These are phyloP conservation scores for Leucophenga varia DNA, from an alignment of 1,140 invertebrate species.

Conservation along the genomic window DNA sequence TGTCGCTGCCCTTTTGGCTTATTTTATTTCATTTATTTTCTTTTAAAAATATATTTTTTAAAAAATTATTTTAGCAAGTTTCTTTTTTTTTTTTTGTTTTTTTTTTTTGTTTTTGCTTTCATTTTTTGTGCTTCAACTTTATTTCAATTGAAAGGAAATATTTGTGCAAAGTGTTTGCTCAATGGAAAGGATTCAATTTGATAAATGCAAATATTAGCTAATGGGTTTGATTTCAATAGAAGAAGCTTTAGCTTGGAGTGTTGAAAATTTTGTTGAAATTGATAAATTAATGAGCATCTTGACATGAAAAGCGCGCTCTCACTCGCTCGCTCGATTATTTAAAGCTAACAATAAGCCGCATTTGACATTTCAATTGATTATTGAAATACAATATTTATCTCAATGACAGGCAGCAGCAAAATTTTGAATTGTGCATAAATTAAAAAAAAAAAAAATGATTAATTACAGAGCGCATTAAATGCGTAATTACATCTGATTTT, in stretches of 20 bases:
- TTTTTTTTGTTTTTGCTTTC: neutral
- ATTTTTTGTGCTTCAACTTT: neutral
- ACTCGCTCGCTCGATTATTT: too few species aligned
- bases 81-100: neutral
- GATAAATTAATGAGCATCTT: slow-evolving; percentile 41
- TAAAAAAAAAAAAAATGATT: slow-evolving; percentile 21
- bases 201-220: slow-evolving; percentile 14
- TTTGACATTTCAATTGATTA: slow-evolving; percentile 27
- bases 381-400: slow-evolving; percentile 28
- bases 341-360: slow-evolving; percentile 11
- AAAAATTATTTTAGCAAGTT: neutral
- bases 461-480: slow-evolving; percentile 26
- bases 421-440: slow-evolving; percentile 21
- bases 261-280: slow-evolving; percentile 15
- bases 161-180: slow-evolving; percentile 1
- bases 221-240: slow-evolving; percentile 1
- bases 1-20: too few species aligned
- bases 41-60: slow-evolving; percentile 5
- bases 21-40: slow-evolving; percentile 15
- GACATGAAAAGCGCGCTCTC: slow-evolving; percentile 10
- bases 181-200: neutral
- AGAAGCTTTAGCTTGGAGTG: neutral
- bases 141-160: slow-evolving; percentile 21
- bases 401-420: slow-evolving; percentile 22
- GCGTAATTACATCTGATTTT: slow-evolving; percentile 14